Conservation (phyloP, 2,113 vertebrate genomes). For the Nibea coibor region DNA sequence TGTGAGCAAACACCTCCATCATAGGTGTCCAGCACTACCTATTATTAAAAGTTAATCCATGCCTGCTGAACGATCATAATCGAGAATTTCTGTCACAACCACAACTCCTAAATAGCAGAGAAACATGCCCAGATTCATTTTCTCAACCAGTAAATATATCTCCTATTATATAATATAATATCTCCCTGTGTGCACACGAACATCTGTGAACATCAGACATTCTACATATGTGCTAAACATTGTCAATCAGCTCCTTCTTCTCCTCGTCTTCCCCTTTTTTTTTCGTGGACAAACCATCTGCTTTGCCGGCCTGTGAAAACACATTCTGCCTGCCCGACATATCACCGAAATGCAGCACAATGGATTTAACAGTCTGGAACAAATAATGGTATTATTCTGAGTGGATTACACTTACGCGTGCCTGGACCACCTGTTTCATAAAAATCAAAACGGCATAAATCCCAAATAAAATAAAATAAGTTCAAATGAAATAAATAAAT, state of each 20-base stretch:
- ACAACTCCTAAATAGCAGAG: background rate
- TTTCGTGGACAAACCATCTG: conserved; percentile 60
- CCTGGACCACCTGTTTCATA: conserved; percentile 63
- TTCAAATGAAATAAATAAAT: conserved; percentile 47
- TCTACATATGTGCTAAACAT: conserved; percentile 2
- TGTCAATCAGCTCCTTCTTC: conserved; percentile 18
- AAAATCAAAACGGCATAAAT: conserved; percentile 62
- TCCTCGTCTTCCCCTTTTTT: background rate
- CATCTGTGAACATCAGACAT: conserved; percentile 20
- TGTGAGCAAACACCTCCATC: background rate
- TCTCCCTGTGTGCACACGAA: conserved; percentile 23
- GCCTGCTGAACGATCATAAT: background rate
- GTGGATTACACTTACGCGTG: conserved; percentile 71
- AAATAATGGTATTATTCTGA: conserved; percentile 71
- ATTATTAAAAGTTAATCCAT: background rate
- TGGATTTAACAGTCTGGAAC: conserved; percentile 70
- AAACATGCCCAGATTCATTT: background rate
- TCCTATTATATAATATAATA: background rate
- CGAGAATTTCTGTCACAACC: background rate
- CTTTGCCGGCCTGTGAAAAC: conserved; percentile 43
- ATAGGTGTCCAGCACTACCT: background rate
- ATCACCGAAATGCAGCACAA: conserved; percentile 65
- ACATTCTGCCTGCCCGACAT: conserved; percentile 52
- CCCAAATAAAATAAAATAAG: conserved; percentile 52
- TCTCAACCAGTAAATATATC: background rate